Evolutionary conservation across 2,797 vertebrate genomes (phyloP).

Genomic region (Mus caroli): DNA sequence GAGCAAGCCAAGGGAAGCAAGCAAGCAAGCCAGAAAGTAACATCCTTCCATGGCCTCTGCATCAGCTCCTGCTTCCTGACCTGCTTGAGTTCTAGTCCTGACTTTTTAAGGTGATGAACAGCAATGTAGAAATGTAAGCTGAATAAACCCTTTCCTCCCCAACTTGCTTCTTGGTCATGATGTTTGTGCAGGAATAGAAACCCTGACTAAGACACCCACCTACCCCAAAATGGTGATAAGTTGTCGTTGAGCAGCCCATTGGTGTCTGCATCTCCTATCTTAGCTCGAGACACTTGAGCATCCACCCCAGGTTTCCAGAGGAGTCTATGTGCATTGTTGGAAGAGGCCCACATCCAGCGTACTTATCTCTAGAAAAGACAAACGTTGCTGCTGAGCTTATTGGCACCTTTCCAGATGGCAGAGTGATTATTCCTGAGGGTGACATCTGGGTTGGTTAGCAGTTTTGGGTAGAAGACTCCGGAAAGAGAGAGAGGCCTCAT

Average conservation of each 20-base stretch:
- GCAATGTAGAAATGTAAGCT: too few relatives aligned
- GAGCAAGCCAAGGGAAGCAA: too few relatives aligned
- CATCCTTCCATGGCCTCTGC: too few relatives aligned
- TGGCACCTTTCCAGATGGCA: slow-evolving; percentile 21
- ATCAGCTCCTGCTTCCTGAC: too few relatives aligned
- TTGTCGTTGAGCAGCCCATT: neutral
- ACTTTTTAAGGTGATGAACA: too few relatives aligned
- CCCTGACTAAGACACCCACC: too few relatives aligned
- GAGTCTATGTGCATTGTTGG: neutral
- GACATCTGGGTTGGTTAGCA: neutral
- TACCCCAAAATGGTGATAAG: neutral
- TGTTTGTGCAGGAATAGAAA: too few relatives aligned
- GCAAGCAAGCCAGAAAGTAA: too few relatives aligned
- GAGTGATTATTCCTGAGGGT: slow-evolving; percentile 10
- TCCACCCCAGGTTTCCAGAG: neutral
- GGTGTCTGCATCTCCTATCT: neutral
- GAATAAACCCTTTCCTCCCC: too few relatives aligned
- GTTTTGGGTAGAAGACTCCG: neutral
- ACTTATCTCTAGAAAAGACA: slow-evolving; percentile 42
- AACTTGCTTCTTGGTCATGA: too few relatives aligned
- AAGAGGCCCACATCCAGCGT: neutral
- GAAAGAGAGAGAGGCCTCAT: neutral
- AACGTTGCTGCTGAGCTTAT: slow-evolving; percentile 45
- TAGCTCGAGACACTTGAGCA: neutral
- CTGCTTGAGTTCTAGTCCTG: too few relatives aligned